Conservation (phyloP, 2,113 vertebrate genomes). For the Rhombomys opimus region DNA sequence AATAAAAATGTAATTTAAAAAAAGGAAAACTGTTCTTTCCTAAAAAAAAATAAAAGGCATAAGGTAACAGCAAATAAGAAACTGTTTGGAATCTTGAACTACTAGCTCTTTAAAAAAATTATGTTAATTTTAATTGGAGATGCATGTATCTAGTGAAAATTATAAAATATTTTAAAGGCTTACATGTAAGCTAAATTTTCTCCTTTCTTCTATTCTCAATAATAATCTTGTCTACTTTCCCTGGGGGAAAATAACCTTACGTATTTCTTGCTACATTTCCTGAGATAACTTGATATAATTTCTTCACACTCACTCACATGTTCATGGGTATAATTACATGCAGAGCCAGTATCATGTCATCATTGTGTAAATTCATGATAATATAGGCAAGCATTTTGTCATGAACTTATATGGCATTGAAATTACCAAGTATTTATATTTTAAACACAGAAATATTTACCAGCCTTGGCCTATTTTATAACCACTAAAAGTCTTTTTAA, state of each 20-base stretch:
- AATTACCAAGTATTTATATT: neutral
- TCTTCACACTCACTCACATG: neutral
- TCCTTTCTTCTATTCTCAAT: neutral
- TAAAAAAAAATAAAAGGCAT: neutral
- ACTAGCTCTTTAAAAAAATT: neutral
- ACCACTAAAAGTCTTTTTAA: neutral
- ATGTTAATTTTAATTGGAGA: slow-evolving; percentile 9
- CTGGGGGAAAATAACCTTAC: neutral
- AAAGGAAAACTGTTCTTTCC: neutral
- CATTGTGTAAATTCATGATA: slow-evolving; percentile 43
- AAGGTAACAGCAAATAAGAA: neutral
- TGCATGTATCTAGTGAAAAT: neutral
- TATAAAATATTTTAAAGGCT: slow-evolving; percentile 22
- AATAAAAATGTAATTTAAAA: too few species aligned
- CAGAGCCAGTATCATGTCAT: neutral
- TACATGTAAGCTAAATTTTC: neutral
- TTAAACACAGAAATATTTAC: neutral
- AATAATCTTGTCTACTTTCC: neutral
- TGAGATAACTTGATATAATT: neutral
- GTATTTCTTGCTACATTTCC: neutral
- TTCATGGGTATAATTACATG: neutral
- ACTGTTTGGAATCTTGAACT: neutral
- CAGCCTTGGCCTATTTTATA: neutral
- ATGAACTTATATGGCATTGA: neutral
- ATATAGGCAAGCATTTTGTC: slow-evolving; percentile 23